Evolutionary conservation across 2,888 invertebrate species (phyloP).

Genomic region (Morpho helenor): DNA sequence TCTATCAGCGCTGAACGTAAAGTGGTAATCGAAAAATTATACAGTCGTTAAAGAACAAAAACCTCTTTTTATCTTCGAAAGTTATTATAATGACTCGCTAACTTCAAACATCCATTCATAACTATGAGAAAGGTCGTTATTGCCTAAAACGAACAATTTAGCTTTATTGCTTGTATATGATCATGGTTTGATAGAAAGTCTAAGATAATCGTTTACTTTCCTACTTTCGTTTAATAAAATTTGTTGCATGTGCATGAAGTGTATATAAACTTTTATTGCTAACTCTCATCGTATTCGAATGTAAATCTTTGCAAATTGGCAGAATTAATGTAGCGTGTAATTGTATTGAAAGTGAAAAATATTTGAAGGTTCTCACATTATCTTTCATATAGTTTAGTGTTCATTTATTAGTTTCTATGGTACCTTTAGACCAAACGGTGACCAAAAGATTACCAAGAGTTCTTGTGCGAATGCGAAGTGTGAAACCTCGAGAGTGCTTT

Average conservation of each 20-base stretch:
- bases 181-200: conserved; percentile 28
- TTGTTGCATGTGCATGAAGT: conserved; percentile 23
- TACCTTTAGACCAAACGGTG: too few species aligned
- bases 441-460: too few species aligned
- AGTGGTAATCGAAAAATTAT: neutral
- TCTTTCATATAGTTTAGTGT: too few species aligned
- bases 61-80: neutral
- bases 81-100: conserved; percentile 2
- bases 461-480: too few species aligned
- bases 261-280: neutral
- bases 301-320: too few species aligned
- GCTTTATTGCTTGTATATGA: conserved; percentile 22
- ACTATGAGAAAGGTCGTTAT: conserved; percentile 14
- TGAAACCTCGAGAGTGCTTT: too few species aligned
- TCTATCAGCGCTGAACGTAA: too few species aligned
- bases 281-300: neutral
- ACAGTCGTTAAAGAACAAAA: neutral
- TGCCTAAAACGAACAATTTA: conserved; percentile 20
- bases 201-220: conserved; percentile 29
- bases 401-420: too few species aligned
- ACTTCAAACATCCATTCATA: conserved; percentile 14
- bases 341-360: neutral
- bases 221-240: conserved; percentile 19
- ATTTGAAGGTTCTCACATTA: too few species aligned
- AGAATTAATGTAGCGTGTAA: neutral